Percentiles rank a stretch among this genome's conserved stretches.
Conservation (phyloP, 2,888 invertebrate species). For the Ferrisia virgata region DNA sequence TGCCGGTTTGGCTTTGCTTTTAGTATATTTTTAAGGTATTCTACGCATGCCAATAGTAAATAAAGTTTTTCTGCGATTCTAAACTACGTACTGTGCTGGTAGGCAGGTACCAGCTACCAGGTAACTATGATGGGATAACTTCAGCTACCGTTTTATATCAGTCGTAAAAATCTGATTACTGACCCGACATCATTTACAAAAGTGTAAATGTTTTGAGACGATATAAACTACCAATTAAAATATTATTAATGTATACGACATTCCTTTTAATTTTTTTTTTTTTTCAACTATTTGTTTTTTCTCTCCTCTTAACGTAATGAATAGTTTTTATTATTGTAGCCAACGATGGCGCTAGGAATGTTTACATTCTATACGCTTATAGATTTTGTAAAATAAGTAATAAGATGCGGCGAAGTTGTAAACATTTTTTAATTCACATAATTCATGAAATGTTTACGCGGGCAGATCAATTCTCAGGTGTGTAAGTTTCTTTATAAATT, state of each 20-base stretch:
- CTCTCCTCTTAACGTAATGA: neutral
- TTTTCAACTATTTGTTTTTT: slow-evolving; percentile 23
- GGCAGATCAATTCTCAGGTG: neutral
- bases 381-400: neutral
- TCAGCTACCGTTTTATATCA: slow-evolving; percentile 28
- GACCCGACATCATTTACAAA: slow-evolving; percentile 24
- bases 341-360: neutral
- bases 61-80: slow-evolving; percentile 8
- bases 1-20: neutral
- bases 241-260: slow-evolving; percentile 28
- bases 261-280: neutral
- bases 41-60: neutral
- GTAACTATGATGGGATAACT: neutral
- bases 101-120: neutral
- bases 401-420: neutral
- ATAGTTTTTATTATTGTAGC: neutral
- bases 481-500: neutral
- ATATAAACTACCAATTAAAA: slow-evolving; percentile 29
- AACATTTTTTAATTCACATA: neutral
- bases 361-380: neutral
- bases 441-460: neutral
- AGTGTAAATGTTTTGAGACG: neutral
- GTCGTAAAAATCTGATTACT: slow-evolving; percentile 13
- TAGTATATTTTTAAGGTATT: neutral
- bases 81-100: neutral